Conservation (phyloP, 1,140 invertebrate species). For the Heterodera schachtii region DNA sequence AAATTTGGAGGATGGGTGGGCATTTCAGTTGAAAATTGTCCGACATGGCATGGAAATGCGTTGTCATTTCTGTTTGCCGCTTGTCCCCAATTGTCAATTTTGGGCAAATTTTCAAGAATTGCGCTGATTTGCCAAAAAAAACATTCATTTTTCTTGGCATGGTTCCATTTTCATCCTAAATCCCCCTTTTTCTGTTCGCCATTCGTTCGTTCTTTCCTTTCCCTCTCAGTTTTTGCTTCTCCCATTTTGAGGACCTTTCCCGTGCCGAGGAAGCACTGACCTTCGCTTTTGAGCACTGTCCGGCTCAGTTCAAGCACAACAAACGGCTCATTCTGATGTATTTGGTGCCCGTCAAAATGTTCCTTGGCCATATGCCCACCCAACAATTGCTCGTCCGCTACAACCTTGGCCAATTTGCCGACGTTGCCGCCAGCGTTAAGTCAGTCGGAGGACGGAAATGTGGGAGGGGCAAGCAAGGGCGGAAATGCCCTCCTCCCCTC, state of each 20-base stretch:
- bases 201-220: not conserved
- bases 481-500: too few species aligned
- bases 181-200: too few species aligned
- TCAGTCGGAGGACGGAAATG: slow-evolving; percentile 3
- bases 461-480: too few species aligned
- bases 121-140: too few species aligned
- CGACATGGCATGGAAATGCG: too few species aligned
- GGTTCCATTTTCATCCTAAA: too few species aligned
- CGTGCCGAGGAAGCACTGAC: slow-evolving; percentile 87
- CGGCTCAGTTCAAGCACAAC: slow-evolving; percentile 80
- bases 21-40: too few species aligned
- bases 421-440: slow-evolving; percentile 70
- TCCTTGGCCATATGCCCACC: slow-evolving; percentile 86
- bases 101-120: too few species aligned
- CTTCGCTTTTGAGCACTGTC: slow-evolving; percentile 89
- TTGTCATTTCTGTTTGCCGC: too few species aligned
- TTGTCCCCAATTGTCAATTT: not conserved
- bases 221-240: not conserved
- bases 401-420: slow-evolving; percentile 84
- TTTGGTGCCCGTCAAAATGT: slow-evolving; percentile 93
- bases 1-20: too few species aligned
- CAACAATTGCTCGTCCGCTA: slow-evolving; percentile 81
- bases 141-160: too few species aligned
- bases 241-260: slow-evolving; percentile 1
- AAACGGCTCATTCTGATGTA: slow-evolving; percentile 92